Conservation (phyloP, 2,888 invertebrate genomes). For the Lithophane leautieri region DNA sequence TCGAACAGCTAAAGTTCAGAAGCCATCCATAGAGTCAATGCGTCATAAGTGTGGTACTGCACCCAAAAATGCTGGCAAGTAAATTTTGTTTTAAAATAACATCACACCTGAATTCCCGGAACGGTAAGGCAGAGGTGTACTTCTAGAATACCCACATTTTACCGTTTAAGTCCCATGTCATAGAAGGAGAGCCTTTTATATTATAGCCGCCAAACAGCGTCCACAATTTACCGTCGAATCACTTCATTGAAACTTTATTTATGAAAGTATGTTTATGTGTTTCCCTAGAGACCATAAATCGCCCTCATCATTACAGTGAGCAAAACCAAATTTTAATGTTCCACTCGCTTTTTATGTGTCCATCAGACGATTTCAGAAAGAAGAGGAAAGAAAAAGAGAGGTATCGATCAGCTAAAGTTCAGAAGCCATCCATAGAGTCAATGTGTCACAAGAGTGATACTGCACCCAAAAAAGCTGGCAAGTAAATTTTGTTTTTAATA, state of each 20-base stretch:
- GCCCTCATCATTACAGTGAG: no score
- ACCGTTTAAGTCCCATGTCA: no score
- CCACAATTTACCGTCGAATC: no score
- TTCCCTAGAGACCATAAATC: no score
- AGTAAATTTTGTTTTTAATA: neutral
- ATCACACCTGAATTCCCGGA: no score
- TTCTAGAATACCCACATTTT: no score
- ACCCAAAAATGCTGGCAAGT: neutral
- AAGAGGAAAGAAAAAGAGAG: neutral
- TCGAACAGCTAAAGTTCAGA: neutral
- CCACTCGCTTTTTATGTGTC: neutral
- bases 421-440: slow-evolving; percentile 4
- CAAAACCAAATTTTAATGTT: neutral
- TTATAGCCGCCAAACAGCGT: no score
- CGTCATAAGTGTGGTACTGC: neutral
- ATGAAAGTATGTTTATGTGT: no score
- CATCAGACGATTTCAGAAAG: neutral
- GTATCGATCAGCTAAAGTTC: slow-evolving; percentile 2
- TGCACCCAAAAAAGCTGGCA: neutral
- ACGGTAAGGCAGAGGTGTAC: no score
- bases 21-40: neutral
- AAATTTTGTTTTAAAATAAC: neutral
- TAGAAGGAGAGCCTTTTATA: no score
- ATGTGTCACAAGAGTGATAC: neutral
- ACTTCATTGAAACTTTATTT: no score